Evolutionary conservation across 2,113 vertebrate genomes (phyloP), one percentile per base, ranked within the genome.

Genomic region (Dolichallabes microphthalmus): DNA sequence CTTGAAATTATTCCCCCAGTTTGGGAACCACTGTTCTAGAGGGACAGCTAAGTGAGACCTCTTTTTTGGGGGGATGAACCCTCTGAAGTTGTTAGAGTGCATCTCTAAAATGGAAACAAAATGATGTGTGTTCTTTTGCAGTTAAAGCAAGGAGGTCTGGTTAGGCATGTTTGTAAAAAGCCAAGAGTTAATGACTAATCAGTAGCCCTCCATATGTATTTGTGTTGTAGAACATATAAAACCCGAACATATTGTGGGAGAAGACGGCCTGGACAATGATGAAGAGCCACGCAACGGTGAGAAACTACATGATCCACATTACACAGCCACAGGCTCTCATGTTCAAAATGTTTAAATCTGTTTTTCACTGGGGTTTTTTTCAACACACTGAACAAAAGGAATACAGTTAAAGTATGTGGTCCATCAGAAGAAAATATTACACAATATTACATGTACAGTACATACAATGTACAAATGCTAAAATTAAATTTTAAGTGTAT

Each of bases 251-350:
- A 96, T 99, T 35, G 94, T 98, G 6, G 96, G 96, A 88, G 95
- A 96, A 0, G 97, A 99, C 88, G 95, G 94, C 80, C 93, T 95
- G 9, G 96, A 98, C 80, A 97, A 96, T 60, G 98, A 99, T 6
- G 97, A 99, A 19, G 96, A 97, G 83, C 93, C 94, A 7, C 94
- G 90, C 14, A 96, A 97, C 97, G 96, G 98, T 98, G 93, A 96
- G 92, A 85, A 27, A 32, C 35, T 60, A 32, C 19, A 50, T 22
- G 39, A 73, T n/a, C 13, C 50, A 32, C 20, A 22, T 14, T 64
- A 22, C 53, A 64, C 35, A 63, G 27, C n/a, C 7, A 20, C 2
- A 35, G 1, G 4, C 3, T 35, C 15, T 35, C 32, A 9, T 39
- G 61, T 27, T 64, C 4, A 5, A 64, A 63, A 63, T 22, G 6